phyloP scores from a whole-genome alignment of 2,888 invertebrate species.

The Phaedon cochleariae region DNA sequence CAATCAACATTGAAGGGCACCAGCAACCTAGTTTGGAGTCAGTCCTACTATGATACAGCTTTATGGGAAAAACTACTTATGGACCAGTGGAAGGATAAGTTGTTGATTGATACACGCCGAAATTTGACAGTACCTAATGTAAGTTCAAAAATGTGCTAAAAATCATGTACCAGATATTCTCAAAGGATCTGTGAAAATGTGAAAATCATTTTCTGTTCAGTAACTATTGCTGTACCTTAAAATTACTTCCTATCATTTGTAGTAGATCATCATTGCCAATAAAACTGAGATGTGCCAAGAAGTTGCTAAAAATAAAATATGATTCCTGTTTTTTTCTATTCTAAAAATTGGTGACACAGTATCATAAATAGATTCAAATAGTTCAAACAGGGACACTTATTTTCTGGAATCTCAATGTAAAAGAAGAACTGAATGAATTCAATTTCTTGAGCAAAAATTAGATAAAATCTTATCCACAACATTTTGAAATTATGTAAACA shows the following conservation, averaged over 20 bases:
- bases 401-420: too few relatives aligned
- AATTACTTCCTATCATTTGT: too few relatives aligned
- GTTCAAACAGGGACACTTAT: too few relatives aligned
- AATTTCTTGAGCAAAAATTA: too few relatives aligned
- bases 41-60: slow-evolving; percentile 88
- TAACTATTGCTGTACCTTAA: background rate
- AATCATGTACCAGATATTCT: too few relatives aligned
- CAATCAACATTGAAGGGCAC: slow-evolving; percentile 74
- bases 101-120: slow-evolving; percentile 69
- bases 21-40: slow-evolving; percentile 81
- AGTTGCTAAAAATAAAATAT: background rate
- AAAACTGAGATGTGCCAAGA: background rate
- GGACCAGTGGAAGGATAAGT: slow-evolving; percentile 69
- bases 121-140: slow-evolving; percentile 68
- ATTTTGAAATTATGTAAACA: too few relatives aligned
- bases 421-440: too few relatives aligned
- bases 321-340: background rate
- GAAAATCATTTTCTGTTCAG: background rate
- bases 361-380: too few relatives aligned
- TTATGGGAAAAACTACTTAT: slow-evolving; percentile 82
- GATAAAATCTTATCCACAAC: too few relatives aligned
- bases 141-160: slow-evolving; percentile 11
- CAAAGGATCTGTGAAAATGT: background rate
- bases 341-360: too few relatives aligned
- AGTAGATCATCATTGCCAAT: background rate